Evolutionary conservation across 2,113 vertebrate genomes (phyloP).

Genomic region (Cettia cetti): DNA sequence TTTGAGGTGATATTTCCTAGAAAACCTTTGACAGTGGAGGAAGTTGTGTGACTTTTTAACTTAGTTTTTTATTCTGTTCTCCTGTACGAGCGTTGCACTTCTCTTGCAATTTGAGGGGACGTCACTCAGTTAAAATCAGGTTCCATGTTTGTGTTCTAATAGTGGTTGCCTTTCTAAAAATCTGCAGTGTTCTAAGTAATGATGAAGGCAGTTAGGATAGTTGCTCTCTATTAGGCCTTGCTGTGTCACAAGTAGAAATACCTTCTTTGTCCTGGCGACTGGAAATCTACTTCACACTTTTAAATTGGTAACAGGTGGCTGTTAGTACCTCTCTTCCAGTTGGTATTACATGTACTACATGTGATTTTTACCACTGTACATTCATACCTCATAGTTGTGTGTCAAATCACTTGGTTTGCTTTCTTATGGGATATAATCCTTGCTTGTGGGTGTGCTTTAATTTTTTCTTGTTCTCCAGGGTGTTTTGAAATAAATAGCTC

Average conservation of each 20-base stretch:
- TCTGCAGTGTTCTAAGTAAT: background rate
- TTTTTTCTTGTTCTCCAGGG: background rate
- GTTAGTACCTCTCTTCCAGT: background rate
- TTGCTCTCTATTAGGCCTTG: background rate
- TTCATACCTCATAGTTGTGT: background rate
- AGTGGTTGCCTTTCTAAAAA: background rate
- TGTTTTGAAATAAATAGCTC: background rate
- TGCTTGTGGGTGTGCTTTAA: background rate
- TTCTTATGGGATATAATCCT: background rate
- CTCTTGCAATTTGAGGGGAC: background rate
- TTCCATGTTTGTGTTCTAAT: background rate
- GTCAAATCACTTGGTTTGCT: background rate
- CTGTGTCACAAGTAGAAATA: background rate
- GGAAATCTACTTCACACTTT: background rate
- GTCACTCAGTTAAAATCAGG: background rate
- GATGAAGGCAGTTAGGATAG: background rate
- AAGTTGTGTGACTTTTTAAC: background rate
- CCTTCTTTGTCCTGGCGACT: background rate
- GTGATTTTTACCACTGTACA: background rate
- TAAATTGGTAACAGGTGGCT: background rate
- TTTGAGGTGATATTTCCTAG: background rate
- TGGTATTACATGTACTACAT: accelerated
- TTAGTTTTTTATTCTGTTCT: background rate
- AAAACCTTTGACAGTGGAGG: background rate
- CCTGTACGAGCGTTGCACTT: background rate